Evolutionary conservation across 2,113 vertebrate genomes (phyloP).

Genomic region (Corythaeola cristata): DNA sequence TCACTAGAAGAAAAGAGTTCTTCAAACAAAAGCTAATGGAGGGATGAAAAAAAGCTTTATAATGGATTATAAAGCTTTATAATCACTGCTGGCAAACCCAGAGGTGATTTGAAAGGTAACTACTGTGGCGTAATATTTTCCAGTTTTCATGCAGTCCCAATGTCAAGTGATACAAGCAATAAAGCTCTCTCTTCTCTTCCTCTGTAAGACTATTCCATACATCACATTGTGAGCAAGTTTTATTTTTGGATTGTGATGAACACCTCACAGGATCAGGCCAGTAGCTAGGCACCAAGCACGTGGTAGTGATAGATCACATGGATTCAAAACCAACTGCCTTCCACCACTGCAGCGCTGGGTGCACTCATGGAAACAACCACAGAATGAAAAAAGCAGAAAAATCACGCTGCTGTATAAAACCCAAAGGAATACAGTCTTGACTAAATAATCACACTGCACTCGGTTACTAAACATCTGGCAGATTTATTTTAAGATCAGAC

Average conservation of each 20-base stretch:
- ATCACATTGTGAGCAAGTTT: slow-evolving; percentile 59
- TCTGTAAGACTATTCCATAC: slow-evolving; percentile 66
- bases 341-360: neutral
- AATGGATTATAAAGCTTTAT: neutral
- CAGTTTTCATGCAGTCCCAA: slow-evolving; percentile 1
- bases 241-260: slow-evolving; percentile 66
- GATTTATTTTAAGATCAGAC: neutral
- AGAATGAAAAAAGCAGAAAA: neutral
- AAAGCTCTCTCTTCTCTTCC: slow-evolving; percentile 30
- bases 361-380: neutral
- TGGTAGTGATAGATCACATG: slow-evolving; percentile 42
- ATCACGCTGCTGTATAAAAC: neutral
- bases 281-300: slow-evolving; percentile 10
- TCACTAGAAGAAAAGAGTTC: neutral
- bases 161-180: slow-evolving; percentile 45
- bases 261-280: slow-evolving; percentile 43
- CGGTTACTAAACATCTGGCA: neutral
- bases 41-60: neutral
- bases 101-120: neutral
- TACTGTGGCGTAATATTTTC: slow-evolving; percentile 23
- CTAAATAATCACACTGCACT: neutral
- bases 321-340: neutral
- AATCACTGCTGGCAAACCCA: neutral
- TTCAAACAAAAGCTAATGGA: neutral
- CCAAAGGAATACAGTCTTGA: neutral